Evolutionary conservation across 2,888 invertebrate genomes (phyloP), one percentile per base, ranked within the genome.

Genomic region (Apeira syringaria): DNA sequence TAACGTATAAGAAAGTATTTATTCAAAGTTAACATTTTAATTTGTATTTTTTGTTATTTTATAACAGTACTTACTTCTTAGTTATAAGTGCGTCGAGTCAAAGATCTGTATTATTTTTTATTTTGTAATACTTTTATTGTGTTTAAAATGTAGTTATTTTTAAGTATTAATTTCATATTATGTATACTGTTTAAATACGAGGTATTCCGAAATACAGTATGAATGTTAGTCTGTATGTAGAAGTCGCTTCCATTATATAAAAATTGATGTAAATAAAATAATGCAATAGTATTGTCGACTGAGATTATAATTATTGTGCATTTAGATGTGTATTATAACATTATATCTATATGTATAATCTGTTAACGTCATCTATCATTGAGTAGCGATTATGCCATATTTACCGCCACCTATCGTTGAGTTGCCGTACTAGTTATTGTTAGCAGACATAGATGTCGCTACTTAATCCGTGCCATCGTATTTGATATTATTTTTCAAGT

Each of bases 21-120:
- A 88, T 88, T 85, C 75, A 76, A 79, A 75, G 74, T 79, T 84
- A 80, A 81, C 76, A 73, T 72, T 74, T 73, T 72, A 70, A 9
- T 67, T 68, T 76, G 67, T 55, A 63, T 68, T 82, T 81, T 79
- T 82, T 80, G 80, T 76, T 72, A 74, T 72, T 64, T 67, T 75
- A 63, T 84, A 80, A 79, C 75, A 73, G 78, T 83, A 85, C 80
- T 83, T 85, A 82, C 78, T 78, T 78, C 57, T 60, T 85, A 86
- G 80, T 49, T 58, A 58, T 88, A 87, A 85, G 87, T 73, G 78
- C 78, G 80, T 82, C 79, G 81, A 89, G 88, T 88, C 88, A 89
- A 86, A 88, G 88, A 89, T 89, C 88, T 89, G 88, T 89, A 89
- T 89, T 89, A 89, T 87, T 86, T 86, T n/a, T 82, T 88, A 88